These are phyloP conservation scores for Aleiodes sp. DNA, from an alignment of 1,140 invertebrate species.

Conservation along the genomic window DNA sequence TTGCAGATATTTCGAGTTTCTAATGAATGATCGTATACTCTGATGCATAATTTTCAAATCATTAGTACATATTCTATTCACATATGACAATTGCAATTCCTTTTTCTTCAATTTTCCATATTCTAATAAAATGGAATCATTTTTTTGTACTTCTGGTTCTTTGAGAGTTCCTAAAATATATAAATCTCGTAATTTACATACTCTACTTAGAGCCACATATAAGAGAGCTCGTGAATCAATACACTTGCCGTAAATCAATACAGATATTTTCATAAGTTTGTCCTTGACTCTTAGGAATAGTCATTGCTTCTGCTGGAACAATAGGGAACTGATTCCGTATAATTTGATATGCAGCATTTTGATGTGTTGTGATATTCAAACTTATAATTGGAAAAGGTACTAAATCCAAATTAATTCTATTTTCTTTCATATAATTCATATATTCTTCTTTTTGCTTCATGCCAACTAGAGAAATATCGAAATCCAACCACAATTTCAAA, in stretches of 20 bases:
- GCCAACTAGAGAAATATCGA: conserved; percentile 19
- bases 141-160: conserved; percentile 21
- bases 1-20: too few species aligned
- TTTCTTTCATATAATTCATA: conserved; percentile 23
- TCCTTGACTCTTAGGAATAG: too few species aligned
- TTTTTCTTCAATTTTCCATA: conserved; percentile 11
- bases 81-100: too few species aligned
- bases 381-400: conserved; percentile 7
- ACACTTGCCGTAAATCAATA: too few species aligned
- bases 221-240: too few species aligned
- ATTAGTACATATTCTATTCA: too few species aligned
- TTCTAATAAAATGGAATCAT: conserved; percentile 26
- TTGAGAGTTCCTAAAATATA: not conserved
- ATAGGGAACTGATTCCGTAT: conserved; percentile 39
- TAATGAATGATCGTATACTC: too few species aligned
- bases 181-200: too few species aligned
- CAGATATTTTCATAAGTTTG: too few species aligned
- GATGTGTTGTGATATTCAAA: conserved; percentile 7
- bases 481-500: conserved; percentile 21
- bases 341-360: conserved; percentile 25
- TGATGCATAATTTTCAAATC: too few species aligned
- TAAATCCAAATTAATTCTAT: conserved; percentile 1
- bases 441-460: conserved; percentile 4
- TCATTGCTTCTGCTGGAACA: too few species aligned
- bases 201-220: too few species aligned